These are phyloP conservation scores for Anguilla megastoma DNA, from an alignment of 2,797 vertebrate genomes.

Conservation along the genomic window DNA sequence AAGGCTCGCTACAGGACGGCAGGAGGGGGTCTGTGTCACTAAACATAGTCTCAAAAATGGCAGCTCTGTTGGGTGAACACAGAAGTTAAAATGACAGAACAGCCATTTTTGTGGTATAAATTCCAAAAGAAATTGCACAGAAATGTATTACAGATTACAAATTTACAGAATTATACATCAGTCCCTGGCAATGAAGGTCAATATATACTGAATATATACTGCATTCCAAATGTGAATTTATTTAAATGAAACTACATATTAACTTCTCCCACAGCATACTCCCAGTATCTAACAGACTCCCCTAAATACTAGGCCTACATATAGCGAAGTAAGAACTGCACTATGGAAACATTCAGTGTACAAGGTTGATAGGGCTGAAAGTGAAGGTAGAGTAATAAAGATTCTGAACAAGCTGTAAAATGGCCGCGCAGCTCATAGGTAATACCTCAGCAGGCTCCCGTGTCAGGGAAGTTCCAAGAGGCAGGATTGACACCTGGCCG, in stretches of 20 bases:
- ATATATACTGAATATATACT: too few species aligned
- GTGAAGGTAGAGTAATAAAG: too few species aligned
- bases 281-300: too few species aligned
- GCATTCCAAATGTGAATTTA: too few species aligned
- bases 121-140: not conserved
- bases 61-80: slow-evolving; percentile 32
- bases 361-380: too few species aligned
- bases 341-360: too few species aligned
- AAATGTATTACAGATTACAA: not conserved
- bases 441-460: not conserved
- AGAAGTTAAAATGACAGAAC: not conserved
- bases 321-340: too few species aligned
- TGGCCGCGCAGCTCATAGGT: not conserved
- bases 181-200: too few species aligned
- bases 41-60: slow-evolving; percentile 53
- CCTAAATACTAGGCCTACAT: too few species aligned
- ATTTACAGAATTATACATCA: too few species aligned
- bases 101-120: not conserved
- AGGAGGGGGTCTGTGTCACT: slow-evolving; percentile 54
- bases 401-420: not conserved
- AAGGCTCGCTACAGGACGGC: slow-evolving; percentile 49
- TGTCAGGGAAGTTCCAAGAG: not conserved
- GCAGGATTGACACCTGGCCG: not conserved
- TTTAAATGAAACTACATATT: too few species aligned
- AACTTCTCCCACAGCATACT: too few species aligned